Evolutionary conservation across 2,797 vertebrate genomes (phyloP).

Genomic region (Chaetodon trifasciatus): DNA sequence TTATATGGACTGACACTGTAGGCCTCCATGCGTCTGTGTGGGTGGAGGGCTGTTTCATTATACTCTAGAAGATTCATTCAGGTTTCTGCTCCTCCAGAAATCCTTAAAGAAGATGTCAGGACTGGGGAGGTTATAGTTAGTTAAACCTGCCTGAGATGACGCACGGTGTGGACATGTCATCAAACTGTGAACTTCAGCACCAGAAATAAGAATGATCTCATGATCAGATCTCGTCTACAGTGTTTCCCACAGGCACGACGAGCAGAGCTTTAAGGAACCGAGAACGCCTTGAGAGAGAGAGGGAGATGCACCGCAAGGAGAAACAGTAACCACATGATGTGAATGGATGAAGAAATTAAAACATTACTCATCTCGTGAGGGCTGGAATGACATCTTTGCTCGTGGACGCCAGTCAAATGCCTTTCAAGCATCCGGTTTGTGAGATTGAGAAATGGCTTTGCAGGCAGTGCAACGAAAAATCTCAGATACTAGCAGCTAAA

Average conservation of each 20-base stretch:
- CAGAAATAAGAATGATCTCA: slow-evolving; percentile 60
- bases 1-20: not conserved
- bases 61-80: not conserved
- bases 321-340: not conserved
- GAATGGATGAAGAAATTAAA: not conserved
- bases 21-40: not conserved
- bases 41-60: not conserved
- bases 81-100: not conserved
- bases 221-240: slow-evolving; percentile 1
- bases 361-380: not conserved
- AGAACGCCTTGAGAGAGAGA: not conserved
- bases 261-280: slow-evolving; percentile 41
- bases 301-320: not conserved
- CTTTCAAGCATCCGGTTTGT: not conserved
- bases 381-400: not conserved
- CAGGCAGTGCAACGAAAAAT: not conserved
- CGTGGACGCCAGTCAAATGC: not conserved
- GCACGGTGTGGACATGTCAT: slow-evolving; percentile 41
- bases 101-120: not conserved
- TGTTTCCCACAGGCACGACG: not conserved
- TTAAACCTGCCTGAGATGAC: slow-evolving; percentile 33
- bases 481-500: slow-evolving; percentile 5
- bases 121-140: not conserved
- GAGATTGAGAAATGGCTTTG: not conserved
- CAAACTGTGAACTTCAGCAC: slow-evolving; percentile 42